Evolutionary conservation across 2,113 vertebrate genomes (phyloP).

Genomic region (Pogona vitticeps): DNA sequence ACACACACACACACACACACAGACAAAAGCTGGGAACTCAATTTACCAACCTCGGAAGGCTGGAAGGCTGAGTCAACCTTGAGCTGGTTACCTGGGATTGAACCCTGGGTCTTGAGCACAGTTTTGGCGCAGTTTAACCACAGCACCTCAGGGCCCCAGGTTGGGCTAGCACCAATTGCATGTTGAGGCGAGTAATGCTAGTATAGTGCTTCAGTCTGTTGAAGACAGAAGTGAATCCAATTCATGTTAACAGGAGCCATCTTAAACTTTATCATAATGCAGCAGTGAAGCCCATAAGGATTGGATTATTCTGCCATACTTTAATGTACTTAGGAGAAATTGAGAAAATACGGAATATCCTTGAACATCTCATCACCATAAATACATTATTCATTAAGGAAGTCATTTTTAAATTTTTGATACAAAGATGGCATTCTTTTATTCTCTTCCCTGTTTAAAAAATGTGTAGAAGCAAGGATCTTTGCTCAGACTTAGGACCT

Average conservation of each 20-base stretch:
- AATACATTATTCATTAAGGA: neutral
- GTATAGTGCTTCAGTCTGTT: too few species aligned
- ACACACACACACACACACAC: too few species aligned
- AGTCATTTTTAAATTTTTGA: neutral
- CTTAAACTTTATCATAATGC: neutral
- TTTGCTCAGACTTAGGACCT: neutral
- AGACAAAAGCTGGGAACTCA: too few species aligned
- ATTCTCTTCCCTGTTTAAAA: neutral
- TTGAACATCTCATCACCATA: neutral
- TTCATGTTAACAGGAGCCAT: neutral
- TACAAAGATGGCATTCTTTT: neutral
- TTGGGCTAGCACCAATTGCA: too few species aligned
- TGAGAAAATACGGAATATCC: neutral
- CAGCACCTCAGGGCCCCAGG: too few species aligned
- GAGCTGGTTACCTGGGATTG: too few species aligned
- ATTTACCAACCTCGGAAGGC: too few species aligned
- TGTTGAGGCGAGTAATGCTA: too few species aligned
- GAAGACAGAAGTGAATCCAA: neutral
- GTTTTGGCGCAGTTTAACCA: too few species aligned
- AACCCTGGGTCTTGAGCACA: too few species aligned
- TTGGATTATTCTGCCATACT: neutral
- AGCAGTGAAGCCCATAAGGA: neutral
- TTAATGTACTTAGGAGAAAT: neutral
- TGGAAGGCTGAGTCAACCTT: too few species aligned
- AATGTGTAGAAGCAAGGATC: neutral